Evolutionary conservation across 2,113 vertebrate genomes (phyloP).

Genomic region (Entosphenus tridentatus): DNA sequence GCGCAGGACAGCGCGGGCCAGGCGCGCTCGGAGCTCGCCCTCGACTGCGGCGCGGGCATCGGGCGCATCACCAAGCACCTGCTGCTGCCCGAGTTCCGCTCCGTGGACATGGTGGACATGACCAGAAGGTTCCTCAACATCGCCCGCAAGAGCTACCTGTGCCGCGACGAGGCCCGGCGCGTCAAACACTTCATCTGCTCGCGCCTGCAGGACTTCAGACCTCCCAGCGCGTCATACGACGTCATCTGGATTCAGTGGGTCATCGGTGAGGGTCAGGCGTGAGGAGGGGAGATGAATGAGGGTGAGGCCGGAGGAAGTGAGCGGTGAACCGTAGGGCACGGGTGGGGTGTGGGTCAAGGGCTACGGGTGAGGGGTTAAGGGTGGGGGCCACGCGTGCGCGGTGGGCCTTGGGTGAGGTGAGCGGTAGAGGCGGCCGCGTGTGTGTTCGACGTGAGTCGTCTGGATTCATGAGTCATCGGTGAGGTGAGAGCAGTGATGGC

Average conservation of each 20-base stretch:
- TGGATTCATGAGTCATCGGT: too few species aligned
- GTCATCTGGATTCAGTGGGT: conserved; percentile 97
- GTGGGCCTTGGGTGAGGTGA: too few species aligned
- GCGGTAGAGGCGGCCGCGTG: too few species aligned
- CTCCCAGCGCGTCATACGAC: conserved; percentile 41
- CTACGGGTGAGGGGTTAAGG: too few species aligned
- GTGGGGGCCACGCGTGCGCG: too few species aligned
- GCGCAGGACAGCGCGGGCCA: conserved; percentile 28
- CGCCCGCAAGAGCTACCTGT: conserved; percentile 47
- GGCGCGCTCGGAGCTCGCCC: conserved; percentile 40
- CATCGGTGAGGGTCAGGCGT: conserved; percentile 40
- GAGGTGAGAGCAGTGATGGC: too few species aligned
- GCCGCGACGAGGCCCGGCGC: conserved; percentile 30
- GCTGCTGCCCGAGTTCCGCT: conserved; percentile 56
- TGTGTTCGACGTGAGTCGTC: too few species aligned
- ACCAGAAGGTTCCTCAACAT: conserved; percentile 65
- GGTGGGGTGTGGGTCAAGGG: too few species aligned
- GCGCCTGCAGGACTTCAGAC: conserved; percentile 60
- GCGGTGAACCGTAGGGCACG: too few species aligned
- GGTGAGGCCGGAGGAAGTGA: too few species aligned
- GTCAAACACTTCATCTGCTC: conserved; percentile 62
- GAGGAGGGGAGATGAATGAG: too few species aligned
- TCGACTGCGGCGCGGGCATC: conserved; percentile 77
- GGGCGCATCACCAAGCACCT: conserved; percentile 69
- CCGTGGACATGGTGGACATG: conserved; percentile 74